A percentile compares a stretch with the other conserved stretches of the same genome.
phyloP scores from a whole-genome alignment of 2,797 vertebrate genomes.

The Semaprochilodus insignis region DNA sequence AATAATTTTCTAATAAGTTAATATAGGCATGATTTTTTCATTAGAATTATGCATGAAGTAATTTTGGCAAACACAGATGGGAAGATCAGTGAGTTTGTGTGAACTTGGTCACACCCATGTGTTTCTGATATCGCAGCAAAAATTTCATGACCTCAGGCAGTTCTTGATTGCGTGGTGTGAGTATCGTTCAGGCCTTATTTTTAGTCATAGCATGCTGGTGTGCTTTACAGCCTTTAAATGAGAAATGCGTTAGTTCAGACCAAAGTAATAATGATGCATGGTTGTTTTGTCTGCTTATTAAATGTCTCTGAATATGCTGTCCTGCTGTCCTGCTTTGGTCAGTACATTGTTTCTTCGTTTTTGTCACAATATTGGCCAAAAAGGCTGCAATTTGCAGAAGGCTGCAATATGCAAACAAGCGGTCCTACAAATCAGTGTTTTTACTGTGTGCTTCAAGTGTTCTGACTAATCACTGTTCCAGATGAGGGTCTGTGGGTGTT shows the following conservation, averaged over 20 bases:
- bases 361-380: no score
- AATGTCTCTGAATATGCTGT: conserved; percentile 7
- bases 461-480: not conserved
- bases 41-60: not conserved
- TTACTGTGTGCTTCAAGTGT: not conserved
- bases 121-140: conserved; percentile 1
- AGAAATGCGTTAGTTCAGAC: not conserved
- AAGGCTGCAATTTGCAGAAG: no score
- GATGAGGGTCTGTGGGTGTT: no score
- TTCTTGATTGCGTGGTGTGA: no score
- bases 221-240: not conserved
- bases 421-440: no score
- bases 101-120: conserved; percentile 2
- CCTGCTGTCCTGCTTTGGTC: not conserved
- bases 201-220: not conserved
- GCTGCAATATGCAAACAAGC: no score
- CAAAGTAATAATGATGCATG: not conserved
- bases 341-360: no score
- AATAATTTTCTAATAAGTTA: not conserved
- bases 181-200: not conserved
- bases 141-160: not conserved
- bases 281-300: not conserved
- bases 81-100: not conserved
- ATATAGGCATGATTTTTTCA: not conserved
- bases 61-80: not conserved